These are phyloP conservation scores for Fopius arisanus DNA, from an alignment of 1,140 invertebrate genomes.

Conservation along the genomic window DNA sequence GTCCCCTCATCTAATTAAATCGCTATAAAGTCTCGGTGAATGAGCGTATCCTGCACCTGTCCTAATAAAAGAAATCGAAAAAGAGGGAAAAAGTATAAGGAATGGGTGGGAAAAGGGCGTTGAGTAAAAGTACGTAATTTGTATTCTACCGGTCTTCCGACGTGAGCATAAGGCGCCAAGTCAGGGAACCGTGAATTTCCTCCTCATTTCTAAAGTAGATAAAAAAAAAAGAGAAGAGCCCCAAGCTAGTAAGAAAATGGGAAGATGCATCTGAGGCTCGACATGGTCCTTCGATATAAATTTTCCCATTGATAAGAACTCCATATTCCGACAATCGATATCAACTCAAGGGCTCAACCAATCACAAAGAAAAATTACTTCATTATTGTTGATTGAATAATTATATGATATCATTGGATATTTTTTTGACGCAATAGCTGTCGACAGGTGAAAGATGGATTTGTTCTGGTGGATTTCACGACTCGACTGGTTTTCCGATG, in stretches of 20 bases:
- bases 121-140: slow-evolving; percentile 8
- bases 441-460: no score
- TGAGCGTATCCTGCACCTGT: neutral
- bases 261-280: neutral
- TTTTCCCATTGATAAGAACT: neutral
- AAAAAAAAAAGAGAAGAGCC: neutral
- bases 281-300: neutral
- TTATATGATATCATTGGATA: no score
- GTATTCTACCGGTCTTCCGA: slow-evolving; percentile 6
- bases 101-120: slow-evolving; percentile 10
- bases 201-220: neutral
- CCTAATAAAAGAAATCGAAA: neutral
- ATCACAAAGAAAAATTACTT: no score
- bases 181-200: neutral
- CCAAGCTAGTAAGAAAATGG: neutral
- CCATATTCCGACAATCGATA: neutral
- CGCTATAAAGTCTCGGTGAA: neutral
- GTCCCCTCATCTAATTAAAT: neutral
- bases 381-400: no score
- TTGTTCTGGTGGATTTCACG: no score
- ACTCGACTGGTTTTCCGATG: neutral
- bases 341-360: neutral
- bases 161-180: slow-evolving; percentile 9
- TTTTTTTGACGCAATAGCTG: no score
- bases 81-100: neutral